Evolutionary conservation across 2,888 invertebrate genomes (phyloP).

Genomic region (Drosophila pegasa): DNA sequence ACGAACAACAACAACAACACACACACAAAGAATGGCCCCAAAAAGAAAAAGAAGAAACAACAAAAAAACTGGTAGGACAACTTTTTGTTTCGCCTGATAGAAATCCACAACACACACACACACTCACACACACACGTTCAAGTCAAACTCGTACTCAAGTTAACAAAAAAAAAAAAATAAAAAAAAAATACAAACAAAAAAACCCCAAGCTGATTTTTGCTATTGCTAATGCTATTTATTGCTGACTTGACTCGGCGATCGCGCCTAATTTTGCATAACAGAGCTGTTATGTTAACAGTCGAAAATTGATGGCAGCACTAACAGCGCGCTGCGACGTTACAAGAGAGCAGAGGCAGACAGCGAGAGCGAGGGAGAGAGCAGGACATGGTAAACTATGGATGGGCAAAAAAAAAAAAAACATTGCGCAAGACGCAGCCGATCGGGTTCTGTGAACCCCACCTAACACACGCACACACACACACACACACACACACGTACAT

Average conservation of each 20-base stretch:
- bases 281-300: constrained; percentile 50
- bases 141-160: constrained; percentile 52
- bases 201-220: constrained; percentile 46
- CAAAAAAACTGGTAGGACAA: constrained; percentile 79
- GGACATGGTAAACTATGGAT: constrained; percentile 45
- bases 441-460: constrained; percentile 69
- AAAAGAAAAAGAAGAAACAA: constrained; percentile 63
- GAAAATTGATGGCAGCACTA: constrained; percentile 35
- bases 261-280: constrained; percentile 61
- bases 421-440: constrained; percentile 53
- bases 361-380: constrained; percentile 28
- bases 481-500: constrained; percentile 17
- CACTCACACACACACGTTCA: constrained; percentile 44
- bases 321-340: constrained; percentile 31
- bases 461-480: constrained; percentile 40
- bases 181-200: constrained; percentile 22
- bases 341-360: constrained; percentile 5
- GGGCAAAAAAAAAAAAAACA: constrained; percentile 37
- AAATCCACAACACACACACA: constrained; percentile 57
- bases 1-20: constrained; percentile 24
- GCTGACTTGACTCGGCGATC: constrained; percentile 39
- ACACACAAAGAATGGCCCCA: constrained; percentile 65
- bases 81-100: constrained; percentile 77
- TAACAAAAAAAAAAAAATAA: constrained; percentile 32
- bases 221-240: constrained; percentile 52